Percentiles rank a stretch among this genome's conserved stretches.
phyloP scores from a whole-genome alignment of 2,797 vertebrate species.

The Sebastes iracundus region DNA sequence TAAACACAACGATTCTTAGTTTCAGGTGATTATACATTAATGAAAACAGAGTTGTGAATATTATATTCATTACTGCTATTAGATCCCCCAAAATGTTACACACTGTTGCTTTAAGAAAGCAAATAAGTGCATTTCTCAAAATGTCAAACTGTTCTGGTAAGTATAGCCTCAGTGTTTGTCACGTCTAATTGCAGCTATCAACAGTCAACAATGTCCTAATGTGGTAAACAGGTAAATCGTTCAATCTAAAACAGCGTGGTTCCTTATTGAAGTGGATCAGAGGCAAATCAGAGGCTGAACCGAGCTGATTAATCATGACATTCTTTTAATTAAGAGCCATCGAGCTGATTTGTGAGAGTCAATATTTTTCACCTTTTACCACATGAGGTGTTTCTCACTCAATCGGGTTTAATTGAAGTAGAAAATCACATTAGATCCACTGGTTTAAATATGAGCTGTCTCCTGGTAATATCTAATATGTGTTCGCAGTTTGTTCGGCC shows the following conservation, averaged over 20 bases:
- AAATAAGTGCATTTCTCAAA: too few species aligned
- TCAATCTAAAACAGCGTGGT: background rate
- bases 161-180: background rate
- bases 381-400: background rate
- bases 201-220: background rate
- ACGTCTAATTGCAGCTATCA: background rate
- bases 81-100: too few species aligned
- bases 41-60: too few species aligned
- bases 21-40: too few species aligned
- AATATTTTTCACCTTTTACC: slow-evolving; percentile 1
- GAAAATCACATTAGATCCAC: background rate
- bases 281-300: background rate
- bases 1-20: too few species aligned
- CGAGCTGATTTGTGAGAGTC: background rate
- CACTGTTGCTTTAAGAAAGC: too few species aligned
- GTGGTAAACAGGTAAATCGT: background rate
- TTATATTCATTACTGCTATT: too few species aligned
- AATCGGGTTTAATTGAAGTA: background rate
- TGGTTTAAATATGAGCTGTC: background rate
- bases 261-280: background rate
- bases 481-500: background rate
- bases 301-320: background rate
- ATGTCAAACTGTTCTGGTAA: background rate
- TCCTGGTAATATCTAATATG: background rate
- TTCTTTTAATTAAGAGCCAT: background rate